Conservation (phyloP, 1,140 invertebrate species). For the Megalopta genalis region DNA sequence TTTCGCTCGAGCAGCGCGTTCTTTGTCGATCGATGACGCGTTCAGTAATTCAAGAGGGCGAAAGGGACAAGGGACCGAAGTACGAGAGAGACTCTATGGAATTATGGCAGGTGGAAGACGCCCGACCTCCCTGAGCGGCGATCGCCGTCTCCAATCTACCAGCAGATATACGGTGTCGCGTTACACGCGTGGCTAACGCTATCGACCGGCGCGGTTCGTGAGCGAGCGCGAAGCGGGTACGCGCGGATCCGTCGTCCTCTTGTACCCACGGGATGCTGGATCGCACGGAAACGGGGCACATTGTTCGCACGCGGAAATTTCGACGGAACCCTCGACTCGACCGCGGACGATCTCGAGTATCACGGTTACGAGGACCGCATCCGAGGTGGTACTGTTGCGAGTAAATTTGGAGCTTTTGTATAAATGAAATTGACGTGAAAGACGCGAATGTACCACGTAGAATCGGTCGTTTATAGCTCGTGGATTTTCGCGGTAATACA, state of each 20-base stretch:
- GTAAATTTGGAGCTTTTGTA: too few relatives aligned
- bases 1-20: background rate
- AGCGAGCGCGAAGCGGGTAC: constrained; percentile 1
- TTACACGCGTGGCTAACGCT: constrained; percentile 68
- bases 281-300: constrained; percentile 28
- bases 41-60: constrained; percentile 56
- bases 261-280: constrained; percentile 20
- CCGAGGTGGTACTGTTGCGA: too few relatives aligned
- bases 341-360: too few relatives aligned
- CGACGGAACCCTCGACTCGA: too few relatives aligned
- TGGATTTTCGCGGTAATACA: too few relatives aligned
- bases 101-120: constrained; percentile 77
- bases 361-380: too few relatives aligned
- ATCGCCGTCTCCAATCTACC: constrained; percentile 68
- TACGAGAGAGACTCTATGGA: constrained; percentile 58
- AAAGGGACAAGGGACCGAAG: constrained; percentile 50
- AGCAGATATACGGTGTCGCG: constrained; percentile 69
- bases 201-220: constrained; percentile 16
- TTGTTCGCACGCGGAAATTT: constrained; percentile 36
- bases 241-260: too few relatives aligned
- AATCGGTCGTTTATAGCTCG: too few relatives aligned
- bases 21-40: constrained; percentile 50
- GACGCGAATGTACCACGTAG: too few relatives aligned
- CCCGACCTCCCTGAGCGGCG: constrained; percentile 71
- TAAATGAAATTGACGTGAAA: too few relatives aligned